Evolutionary conservation across 2,113 vertebrate genomes (phyloP).

Genomic region (Tympanuchus pallidicinctus): DNA sequence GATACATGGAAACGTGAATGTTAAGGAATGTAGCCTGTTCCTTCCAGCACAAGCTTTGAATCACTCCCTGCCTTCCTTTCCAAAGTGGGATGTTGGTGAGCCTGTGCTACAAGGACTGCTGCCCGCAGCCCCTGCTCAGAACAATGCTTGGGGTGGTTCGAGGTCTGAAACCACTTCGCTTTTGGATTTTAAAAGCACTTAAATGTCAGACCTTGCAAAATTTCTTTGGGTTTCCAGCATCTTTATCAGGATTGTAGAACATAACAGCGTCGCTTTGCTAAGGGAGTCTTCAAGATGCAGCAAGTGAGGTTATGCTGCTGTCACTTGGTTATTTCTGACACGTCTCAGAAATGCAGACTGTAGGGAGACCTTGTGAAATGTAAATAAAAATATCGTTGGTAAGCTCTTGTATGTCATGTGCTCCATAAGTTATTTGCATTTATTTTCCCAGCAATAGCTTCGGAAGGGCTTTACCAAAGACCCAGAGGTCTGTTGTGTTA

Average conservation of each 20-base stretch:
- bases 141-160: not conserved
- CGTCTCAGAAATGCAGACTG: not conserved
- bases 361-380: not conserved
- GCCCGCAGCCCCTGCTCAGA: not conserved
- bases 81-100: not conserved
- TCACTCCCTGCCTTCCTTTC: not conserved
- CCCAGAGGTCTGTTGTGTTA: constrained; percentile 37
- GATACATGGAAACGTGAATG: not conserved
- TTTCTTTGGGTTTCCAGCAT: not conserved
- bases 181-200: not conserved
- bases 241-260: not conserved
- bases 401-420: not conserved
- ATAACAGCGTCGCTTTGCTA: not conserved
- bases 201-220: not conserved
- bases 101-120: not conserved
- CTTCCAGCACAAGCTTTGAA: not conserved
- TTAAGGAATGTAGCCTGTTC: not conserved
- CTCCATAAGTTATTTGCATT: not conserved
- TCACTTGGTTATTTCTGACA: not conserved
- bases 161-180: constrained; percentile 22
- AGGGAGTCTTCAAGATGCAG: not conserved
- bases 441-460: not conserved
- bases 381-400: not conserved
- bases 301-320: not conserved
- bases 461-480: not conserved